Base-by-base conservation (phyloP, 2,888 invertebrate species). In the Philereme transversata region DNA sequence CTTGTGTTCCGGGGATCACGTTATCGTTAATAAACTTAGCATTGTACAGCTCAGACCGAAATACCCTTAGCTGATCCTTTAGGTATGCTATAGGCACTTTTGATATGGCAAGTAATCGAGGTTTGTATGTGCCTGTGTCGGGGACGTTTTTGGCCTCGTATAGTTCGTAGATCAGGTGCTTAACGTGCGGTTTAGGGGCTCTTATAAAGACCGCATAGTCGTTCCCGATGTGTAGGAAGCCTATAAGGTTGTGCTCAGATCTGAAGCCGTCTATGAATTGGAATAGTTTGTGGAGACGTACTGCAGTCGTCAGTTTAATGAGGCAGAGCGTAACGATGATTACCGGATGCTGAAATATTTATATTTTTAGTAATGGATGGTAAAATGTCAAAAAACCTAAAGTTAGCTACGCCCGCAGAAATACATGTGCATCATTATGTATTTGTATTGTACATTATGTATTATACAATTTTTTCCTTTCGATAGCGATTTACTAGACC, bases 251-350 rank as follows among this genome's bases (percentile, higher is more conserved):
- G 60, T 87, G 77, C 49, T 88, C 86, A 0, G 88, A 81, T 73
- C 71, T 82, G 65, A 64, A 83, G 2, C 89, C 90, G 36, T 90
- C 88, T n/a, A 90, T 52, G 43, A 77, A 85, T 69, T 87, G 86
- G 60, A 91, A 90, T 5, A 90, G 61, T 41, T 79, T 88, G 65
- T 88, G 78, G 0, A 91, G 82, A n/a, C 90, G 84, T 0, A 86
- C 82, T 5, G 82, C 75, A 4, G 65, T 57, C 7, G 75, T 62
- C 51, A 59, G 11, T 9, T 74, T 49, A 9, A 75, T 57, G 5
- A 76, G 22, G 10, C 73, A 67, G 7, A 63, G 45, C 4, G 47
- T 49, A 4, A 80, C 44, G 33, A 73, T 35, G 40, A 70, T 49
- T 40, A 75, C 57, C 41, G 60, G 63, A 11, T 65, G 70, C 85